A percentile compares a stretch with the other conserved stretches of the same genome.
phyloP scores from a whole-genome alignment of 2,888 invertebrate species.

The Scaptomyza polygonia region DNA sequence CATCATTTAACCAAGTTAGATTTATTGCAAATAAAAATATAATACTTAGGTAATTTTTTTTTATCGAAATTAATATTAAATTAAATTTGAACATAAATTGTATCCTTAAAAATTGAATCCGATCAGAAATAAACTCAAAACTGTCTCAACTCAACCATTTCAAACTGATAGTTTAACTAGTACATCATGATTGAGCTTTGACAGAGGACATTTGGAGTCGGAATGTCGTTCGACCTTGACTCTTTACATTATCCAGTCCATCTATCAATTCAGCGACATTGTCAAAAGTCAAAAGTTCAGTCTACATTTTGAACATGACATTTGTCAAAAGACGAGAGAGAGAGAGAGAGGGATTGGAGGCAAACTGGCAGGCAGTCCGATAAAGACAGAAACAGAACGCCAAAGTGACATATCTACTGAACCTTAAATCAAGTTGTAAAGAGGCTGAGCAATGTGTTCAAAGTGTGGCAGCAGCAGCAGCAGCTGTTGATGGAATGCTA shows the following conservation, averaged over 20 bases:
- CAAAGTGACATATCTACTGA: constrained; percentile 73
- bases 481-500: constrained; percentile 70
- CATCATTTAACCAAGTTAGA: no score
- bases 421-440: constrained; percentile 79
- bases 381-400: constrained; percentile 26
- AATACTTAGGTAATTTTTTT: no score
- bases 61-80: neutral
- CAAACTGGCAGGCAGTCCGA: constrained; percentile 22
- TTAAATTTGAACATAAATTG: no score
- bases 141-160: neutral
- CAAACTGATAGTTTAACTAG: constrained; percentile 6
- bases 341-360: constrained; percentile 13
- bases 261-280: constrained; percentile 40
- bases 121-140: constrained; percentile 1
- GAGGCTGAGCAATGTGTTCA: constrained; percentile 64
- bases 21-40: no score
- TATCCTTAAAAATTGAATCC: neutral
- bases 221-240: constrained; percentile 44
- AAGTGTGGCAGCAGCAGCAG: constrained; percentile 51
- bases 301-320: constrained; percentile 75
- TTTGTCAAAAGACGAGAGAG: constrained; percentile 58
- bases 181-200: constrained; percentile 24
- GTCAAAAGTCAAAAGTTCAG: constrained; percentile 74
- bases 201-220: constrained; percentile 17
- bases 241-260: constrained; percentile 40